Evolutionary conservation across 2,888 invertebrate species (phyloP).

Genomic region (Sarcophaga rosellei): DNA sequence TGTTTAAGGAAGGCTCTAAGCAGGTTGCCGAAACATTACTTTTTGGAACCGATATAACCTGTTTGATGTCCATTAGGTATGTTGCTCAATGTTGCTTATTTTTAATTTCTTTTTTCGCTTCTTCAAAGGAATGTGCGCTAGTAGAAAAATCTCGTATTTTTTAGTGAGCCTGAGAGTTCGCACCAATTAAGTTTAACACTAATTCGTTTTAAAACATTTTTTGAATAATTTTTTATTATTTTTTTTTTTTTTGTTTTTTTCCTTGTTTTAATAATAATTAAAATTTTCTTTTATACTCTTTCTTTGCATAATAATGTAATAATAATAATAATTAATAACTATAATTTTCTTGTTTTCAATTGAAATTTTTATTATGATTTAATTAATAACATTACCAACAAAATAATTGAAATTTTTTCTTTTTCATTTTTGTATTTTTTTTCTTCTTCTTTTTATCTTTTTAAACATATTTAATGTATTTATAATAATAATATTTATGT

Average conservation of each 20-base stretch:
- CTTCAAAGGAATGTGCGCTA: no score
- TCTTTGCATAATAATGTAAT: slow-evolving; percentile 44
- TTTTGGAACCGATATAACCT: no score
- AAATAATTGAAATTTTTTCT: slow-evolving; percentile 71
- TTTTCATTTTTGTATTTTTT: background rate
- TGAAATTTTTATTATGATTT: slow-evolving; percentile 72
- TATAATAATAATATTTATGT: slow-evolving; percentile 19
- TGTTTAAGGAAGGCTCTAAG: no score
- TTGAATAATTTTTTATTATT: background rate
- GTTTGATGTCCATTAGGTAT: no score
- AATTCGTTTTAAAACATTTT: background rate
- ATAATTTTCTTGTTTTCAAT: slow-evolving; percentile 44
- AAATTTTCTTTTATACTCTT: slow-evolving; percentile 36
- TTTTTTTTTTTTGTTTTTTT: slow-evolving; percentile 4
- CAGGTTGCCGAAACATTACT: no score
- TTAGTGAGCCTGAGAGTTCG: no score
- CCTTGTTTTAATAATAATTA: slow-evolving; percentile 17
- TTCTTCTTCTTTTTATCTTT: slow-evolving; percentile 5
- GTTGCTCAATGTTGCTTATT: no score
- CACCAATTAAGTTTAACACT: background rate
- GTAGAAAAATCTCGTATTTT: no score
- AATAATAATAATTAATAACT: slow-evolving; percentile 40
- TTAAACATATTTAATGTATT: slow-evolving; percentile 23
- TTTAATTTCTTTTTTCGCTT: no score
- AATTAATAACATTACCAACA: slow-evolving; percentile 79